Evolutionary conservation across 1,140 invertebrate genomes (phyloP).

Genomic region (Drusus annulatus): DNA sequence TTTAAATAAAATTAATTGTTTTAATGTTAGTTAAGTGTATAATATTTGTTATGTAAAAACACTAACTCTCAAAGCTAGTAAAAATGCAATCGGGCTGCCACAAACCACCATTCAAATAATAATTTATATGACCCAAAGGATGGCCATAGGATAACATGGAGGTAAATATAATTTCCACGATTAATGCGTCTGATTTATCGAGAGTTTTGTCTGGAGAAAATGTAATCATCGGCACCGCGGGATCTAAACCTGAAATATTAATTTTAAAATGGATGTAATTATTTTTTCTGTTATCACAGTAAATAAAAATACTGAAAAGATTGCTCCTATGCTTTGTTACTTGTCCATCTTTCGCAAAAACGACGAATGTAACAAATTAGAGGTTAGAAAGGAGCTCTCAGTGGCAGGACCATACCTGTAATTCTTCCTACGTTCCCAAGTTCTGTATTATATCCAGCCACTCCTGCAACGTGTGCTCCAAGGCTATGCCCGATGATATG

Average conservation of each 20-base stretch:
- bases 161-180: constrained; percentile 55
- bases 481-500: constrained; percentile 55
- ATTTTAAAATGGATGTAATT: neutral
- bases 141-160: constrained; percentile 52
- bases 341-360: too few species aligned
- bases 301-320: too few species aligned
- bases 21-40: neutral
- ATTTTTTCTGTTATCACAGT: neutral
- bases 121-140: constrained; percentile 53
- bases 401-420: constrained; percentile 33
- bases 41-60: neutral
- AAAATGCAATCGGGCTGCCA: constrained; percentile 44
- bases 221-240: constrained; percentile 48
- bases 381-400: too few species aligned
- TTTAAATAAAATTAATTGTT: neutral
- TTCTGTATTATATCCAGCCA: constrained; percentile 41
- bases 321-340: too few species aligned
- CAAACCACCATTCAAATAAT: constrained; percentile 50
- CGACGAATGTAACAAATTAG: too few species aligned
- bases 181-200: constrained; percentile 43
- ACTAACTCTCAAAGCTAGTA: neutral
- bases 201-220: constrained; percentile 48
- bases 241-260: constrained; percentile 46
- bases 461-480: constrained; percentile 51
- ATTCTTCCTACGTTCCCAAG: constrained; percentile 47